Evolutionary conservation across 2,888 invertebrate genomes (phyloP).

Genomic region (Cenopis cana): DNA sequence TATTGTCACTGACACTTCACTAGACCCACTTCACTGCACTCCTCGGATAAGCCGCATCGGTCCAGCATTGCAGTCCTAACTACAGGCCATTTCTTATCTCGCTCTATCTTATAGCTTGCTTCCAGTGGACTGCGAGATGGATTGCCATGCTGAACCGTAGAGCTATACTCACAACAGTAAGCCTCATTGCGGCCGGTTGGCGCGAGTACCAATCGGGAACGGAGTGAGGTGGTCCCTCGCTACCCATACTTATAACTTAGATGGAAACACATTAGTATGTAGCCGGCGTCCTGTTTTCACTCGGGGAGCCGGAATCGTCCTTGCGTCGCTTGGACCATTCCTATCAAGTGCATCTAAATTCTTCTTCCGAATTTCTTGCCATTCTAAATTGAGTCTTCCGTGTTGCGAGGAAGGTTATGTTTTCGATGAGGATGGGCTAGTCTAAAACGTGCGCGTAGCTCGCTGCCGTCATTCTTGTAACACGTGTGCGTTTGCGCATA

Average conservation of each 20-base stretch:
- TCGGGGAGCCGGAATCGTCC: conserved; percentile 71
- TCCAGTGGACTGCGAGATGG: no score
- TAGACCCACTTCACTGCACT: conserved; percentile 48
- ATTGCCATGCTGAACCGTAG: no score
- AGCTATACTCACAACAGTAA: conserved; percentile 65
- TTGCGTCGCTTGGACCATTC: conserved; percentile 73
- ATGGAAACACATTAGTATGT: conserved; percentile 72
- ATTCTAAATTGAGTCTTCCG: conserved; percentile 52
- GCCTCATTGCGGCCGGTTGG: conserved; percentile 73
- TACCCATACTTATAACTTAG: conserved; percentile 82
- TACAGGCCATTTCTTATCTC: no score
- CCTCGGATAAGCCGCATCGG: conserved; percentile 43
- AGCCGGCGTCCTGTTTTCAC: conserved; percentile 73
- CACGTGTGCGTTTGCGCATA: conserved; percentile 70
- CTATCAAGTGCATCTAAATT: conserved; percentile 62
- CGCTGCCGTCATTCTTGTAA: conserved; percentile 79
- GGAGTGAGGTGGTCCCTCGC: conserved; percentile 59
- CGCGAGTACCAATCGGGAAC: conserved; percentile 66
- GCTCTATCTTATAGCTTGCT: no score
- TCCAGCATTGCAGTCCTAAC: no score
- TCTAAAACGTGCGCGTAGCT: conserved; percentile 60
- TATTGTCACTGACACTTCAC: conserved; percentile 51
- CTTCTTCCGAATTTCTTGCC: conserved; percentile 51
- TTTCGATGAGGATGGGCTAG: conserved; percentile 43
- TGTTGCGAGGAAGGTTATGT: conserved; percentile 50